A percentile compares a stretch with the other conserved stretches of the same genome.
These are phyloP conservation scores for Holcopasites calliopsidis DNA, from an alignment of 1,140 invertebrate species.

Conservation along the genomic window DNA sequence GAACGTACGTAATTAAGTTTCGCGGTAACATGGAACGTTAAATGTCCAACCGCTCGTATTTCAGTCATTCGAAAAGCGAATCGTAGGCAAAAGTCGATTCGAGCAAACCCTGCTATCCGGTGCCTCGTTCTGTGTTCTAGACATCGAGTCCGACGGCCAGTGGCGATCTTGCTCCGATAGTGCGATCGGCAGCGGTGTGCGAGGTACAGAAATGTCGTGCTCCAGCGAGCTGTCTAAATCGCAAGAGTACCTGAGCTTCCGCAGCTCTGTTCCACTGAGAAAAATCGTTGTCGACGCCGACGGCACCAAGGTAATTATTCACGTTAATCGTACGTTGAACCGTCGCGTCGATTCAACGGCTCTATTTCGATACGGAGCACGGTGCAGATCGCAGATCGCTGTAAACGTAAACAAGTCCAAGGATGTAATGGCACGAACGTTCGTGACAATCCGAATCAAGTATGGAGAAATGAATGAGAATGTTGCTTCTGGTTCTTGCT, in stretches of 20 bases:
- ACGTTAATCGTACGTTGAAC: not conserved
- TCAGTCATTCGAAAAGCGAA: no score
- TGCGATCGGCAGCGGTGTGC: not conserved
- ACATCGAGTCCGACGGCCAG: conserved; percentile 9
- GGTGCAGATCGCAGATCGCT: no score
- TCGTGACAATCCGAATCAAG: no score
- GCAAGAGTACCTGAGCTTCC: conserved; percentile 91
- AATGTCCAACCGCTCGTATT: not conserved
- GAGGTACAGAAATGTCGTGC: conserved; percentile 63
- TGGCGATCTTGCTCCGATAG: conserved; percentile 10
- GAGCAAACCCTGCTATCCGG: not conserved
- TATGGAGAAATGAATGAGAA: no score
- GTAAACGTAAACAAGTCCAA: no score
- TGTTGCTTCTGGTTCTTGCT: no score
- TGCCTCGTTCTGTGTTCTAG: not conserved
- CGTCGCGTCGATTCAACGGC: not conserved
- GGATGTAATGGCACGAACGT: no score
- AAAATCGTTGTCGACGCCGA: conserved; percentile 91
- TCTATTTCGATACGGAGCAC: no score
- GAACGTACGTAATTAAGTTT: accelerated
- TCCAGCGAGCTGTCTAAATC: conserved; percentile 87
- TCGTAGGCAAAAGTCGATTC: not conserved
- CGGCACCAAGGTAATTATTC: conserved; percentile 84
- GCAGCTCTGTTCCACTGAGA: conserved; percentile 89
- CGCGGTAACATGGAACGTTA: no score